Conservation (phyloP, 1,140 invertebrate genomes). For the Arctopsyche grandis region DNA sequence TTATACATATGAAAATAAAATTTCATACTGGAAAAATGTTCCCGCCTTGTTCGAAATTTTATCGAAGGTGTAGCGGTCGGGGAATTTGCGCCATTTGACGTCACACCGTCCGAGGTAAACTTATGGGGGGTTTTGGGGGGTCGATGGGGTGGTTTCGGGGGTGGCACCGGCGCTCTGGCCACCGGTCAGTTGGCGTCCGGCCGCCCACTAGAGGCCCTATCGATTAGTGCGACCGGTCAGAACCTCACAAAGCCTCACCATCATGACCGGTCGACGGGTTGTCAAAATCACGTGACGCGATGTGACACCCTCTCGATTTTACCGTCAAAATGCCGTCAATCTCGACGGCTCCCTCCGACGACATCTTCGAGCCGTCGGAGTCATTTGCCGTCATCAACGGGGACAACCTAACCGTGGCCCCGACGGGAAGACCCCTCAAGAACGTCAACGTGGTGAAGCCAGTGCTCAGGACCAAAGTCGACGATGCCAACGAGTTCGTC, state of each 20-base stretch:
- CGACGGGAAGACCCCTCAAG: conserved; percentile 17
- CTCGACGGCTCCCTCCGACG: conserved; percentile 57
- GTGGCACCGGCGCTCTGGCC: background rate
- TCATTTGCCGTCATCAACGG: conserved; percentile 66
- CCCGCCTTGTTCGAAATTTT: background rate
- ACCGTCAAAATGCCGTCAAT: conserved; percentile 58
- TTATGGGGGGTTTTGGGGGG: background rate
- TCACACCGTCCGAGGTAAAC: conserved; percentile 21
- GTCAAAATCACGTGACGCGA: background rate
- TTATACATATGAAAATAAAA: no score
- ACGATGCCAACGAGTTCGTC: background rate
- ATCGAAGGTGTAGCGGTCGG: background rate
- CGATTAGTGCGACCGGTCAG: conserved; percentile 16
- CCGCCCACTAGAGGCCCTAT: conserved; percentile 11
- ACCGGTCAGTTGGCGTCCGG: conserved; percentile 33
- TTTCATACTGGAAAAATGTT: background rate
- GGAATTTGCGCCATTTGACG: conserved; percentile 38
- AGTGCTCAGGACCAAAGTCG: conserved; percentile 55
- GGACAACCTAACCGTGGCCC: conserved; percentile 57
- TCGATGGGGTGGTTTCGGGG: background rate
- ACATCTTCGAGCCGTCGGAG: conserved; percentile 58
- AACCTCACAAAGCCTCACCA: background rate
- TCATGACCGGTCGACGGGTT: background rate
- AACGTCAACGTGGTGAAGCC: conserved; percentile 59
- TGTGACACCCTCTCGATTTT: background rate